phyloP scores from a whole-genome alignment of 2,113 vertebrate species.

The Miniopterus natalensis region DNA sequence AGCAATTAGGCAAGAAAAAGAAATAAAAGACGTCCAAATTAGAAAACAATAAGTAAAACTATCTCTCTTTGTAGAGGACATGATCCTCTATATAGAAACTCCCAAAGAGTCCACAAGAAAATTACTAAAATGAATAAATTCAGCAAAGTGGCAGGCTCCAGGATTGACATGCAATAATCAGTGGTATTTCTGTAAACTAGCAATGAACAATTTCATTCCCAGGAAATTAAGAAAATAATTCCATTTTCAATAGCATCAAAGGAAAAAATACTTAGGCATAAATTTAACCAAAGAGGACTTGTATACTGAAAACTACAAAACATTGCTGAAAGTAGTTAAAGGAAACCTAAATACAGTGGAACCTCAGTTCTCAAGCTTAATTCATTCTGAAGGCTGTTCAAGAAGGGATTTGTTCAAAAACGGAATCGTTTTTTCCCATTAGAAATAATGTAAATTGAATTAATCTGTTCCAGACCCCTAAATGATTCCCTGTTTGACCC shows the following conservation, averaged over 20 bases:
- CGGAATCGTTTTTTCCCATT: no score
- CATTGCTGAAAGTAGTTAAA: no score
- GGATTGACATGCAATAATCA: not conserved
- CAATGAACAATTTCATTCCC: not conserved
- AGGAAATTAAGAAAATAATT: slow-evolving; percentile 31
- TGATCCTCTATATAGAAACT: not conserved
- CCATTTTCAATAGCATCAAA: not conserved
- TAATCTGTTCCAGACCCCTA: no score
- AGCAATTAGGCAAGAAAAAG: not conserved
- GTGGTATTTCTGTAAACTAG: not conserved
- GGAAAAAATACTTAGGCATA: not conserved
- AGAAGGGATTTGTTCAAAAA: no score
- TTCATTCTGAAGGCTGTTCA: no score
- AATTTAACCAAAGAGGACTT: not conserved
- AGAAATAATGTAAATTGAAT: no score
- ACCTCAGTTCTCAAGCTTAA: no score
- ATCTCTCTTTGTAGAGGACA: slow-evolving; percentile 7
- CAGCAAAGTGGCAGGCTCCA: not conserved
- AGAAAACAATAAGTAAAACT: not conserved
- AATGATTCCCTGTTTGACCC: no score
- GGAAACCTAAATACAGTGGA: no score
- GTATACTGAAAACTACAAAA: not conserved
- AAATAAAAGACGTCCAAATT: not conserved
- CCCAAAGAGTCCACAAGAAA: not conserved
- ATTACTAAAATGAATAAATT: slow-evolving; percentile 4